Evolutionary conservation across 2,113 vertebrate genomes (phyloP), one percentile per base, ranked within the genome.

Genomic region (Gnathonemus longibarbis): DNA sequence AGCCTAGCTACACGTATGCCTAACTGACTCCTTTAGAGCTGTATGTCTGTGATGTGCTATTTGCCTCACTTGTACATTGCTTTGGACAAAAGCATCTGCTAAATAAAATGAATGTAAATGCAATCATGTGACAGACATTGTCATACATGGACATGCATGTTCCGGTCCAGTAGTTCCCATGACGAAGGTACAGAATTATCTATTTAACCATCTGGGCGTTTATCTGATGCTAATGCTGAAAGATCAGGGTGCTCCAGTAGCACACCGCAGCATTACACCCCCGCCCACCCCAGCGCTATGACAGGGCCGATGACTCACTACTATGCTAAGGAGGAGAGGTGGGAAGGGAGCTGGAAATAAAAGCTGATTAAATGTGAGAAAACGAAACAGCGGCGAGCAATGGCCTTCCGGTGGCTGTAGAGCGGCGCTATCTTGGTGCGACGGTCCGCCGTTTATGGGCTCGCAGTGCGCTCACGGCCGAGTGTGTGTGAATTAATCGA

Each of bases 251-350:
- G 13, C 31, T 77, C 74, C 31, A 80, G 74, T 19, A 42, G 74
- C 31, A 42, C 74, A 42, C 74, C 17, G 74, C 35, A 80, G 74
- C 35, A 80, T 80, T 42, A 42, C 74, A 42, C 74, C 74, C 74
- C 70, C 70, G 11, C 70, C 70, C 27, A 35, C 70, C 11, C 35
- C 35, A 19, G 13, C 74, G 74, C 74, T 42, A 11, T 70, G 35
- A 80, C 74, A 80, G 35, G 35, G 74, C 74, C 74, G 74, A 80
- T 80, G 74, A 80, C 74, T 80, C 74, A 80, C 35, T 80, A 80
- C 74, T 7, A 42, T 17, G 74, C 35, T 42, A 80, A 80, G 74
- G 74, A 77, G 66, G 66, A 17, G 70, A 77, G 70, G 70, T 42
- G 35, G 74, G 74, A 80, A 80, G 17, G 35, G 74, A 80, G 35